Evolutionary conservation across 2,888 invertebrate species (phyloP).

Genomic region (Phortica okadai): DNA sequence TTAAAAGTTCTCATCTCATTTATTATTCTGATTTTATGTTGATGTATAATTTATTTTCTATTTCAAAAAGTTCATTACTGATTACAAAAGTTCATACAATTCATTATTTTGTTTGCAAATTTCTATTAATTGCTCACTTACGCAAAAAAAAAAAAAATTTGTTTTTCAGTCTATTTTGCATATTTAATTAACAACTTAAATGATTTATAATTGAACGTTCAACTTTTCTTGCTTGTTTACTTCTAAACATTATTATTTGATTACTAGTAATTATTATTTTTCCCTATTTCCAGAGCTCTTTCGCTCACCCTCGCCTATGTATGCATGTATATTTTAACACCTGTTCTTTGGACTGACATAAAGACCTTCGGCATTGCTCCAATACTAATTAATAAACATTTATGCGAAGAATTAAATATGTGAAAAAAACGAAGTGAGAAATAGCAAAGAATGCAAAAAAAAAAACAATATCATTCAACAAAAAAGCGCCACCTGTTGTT

Average conservation of each 20-base stretch:
- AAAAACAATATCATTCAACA: background rate
- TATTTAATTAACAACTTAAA: background rate
- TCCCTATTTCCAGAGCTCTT: background rate
- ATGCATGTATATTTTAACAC: background rate
- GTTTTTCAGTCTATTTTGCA: too few species aligned
- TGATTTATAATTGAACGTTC: background rate
- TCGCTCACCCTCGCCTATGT: background rate
- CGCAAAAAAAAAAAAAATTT: too few species aligned
- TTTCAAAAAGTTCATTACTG: too few species aligned
- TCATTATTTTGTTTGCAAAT: too few species aligned
- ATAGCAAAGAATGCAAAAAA: background rate
- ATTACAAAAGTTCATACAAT: too few species aligned
- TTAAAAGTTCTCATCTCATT: too few species aligned
- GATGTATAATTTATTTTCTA: too few species aligned
- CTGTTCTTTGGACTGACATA: background rate
- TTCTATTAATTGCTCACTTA: too few species aligned
- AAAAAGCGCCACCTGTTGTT: slow-evolving; percentile 1
- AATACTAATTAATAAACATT: slow-evolving; percentile 6
- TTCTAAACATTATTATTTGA: background rate
- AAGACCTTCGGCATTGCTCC: background rate
- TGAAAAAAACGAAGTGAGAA: background rate
- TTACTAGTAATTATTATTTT: background rate
- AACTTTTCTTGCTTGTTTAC: background rate
- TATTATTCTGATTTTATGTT: too few species aligned
- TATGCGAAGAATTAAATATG: background rate